Percentiles rank a stretch among this genome's conserved stretches.
Conservation (phyloP, 2,797 vertebrate species). For the Rallus crepitans region DNA sequence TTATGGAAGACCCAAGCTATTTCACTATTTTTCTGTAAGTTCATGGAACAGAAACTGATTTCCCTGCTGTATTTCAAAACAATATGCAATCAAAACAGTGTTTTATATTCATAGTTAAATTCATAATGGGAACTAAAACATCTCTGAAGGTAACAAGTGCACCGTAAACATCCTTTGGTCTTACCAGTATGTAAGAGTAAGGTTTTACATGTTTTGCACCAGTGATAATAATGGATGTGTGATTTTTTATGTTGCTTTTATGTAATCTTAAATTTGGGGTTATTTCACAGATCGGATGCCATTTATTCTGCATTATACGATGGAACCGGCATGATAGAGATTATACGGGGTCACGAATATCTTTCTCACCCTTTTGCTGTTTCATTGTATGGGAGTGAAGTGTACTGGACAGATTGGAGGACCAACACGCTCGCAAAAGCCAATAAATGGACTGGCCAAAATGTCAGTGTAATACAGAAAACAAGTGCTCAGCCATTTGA, state of each 20-base stretch:
- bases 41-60: neutral
- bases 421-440: conserved; percentile 97
- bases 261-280: neutral
- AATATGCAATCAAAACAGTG: neutral
- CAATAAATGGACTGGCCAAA: conserved; percentile 97
- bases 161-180: neutral
- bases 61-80: neutral
- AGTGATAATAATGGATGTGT: neutral
- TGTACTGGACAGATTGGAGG: conserved; percentile 99
- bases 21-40: accelerated
- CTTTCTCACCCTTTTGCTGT: conserved; percentile 98
- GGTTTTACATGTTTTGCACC: accelerated
- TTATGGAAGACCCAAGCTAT: neutral
- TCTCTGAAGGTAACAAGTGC: neutral
- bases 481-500: conserved; percentile 99
- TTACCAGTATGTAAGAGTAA: neutral
- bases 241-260: neutral
- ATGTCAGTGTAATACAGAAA: conserved; percentile 98
- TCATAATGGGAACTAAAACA: accelerated
- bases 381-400: conserved; percentile 94
- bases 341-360: conserved; percentile 95
- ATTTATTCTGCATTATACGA: conserved; percentile 98
- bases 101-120: neutral
- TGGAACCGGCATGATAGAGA: conserved; percentile 93
- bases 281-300: conserved; percentile 92